phyloP scores from a whole-genome alignment of 2,797 vertebrate genomes.

The Lagocephalus sceleratus region DNA sequence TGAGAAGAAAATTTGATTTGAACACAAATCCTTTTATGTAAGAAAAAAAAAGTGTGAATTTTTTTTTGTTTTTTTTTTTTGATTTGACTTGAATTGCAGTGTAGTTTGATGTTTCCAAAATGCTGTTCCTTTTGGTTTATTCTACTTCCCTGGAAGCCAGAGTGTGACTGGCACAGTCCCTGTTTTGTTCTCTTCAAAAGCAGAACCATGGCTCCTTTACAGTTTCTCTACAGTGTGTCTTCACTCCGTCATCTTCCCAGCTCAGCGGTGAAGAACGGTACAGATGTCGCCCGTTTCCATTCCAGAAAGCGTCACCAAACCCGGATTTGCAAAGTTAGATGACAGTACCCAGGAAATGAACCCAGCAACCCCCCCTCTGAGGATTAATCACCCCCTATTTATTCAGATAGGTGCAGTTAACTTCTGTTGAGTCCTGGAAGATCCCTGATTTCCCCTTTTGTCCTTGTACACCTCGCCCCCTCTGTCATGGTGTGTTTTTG shows the following conservation, averaged over 20 bases:
- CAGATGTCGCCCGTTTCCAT: conserved; percentile 60
- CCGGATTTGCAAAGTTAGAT: too few species aligned
- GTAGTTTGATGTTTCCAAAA: conserved; percentile 76
- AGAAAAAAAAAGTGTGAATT: conserved; percentile 74
- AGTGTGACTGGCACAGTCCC: conserved; percentile 43
- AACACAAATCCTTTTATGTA: conserved; percentile 68
- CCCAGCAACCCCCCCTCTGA: conserved; percentile 8
- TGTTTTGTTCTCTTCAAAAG: conserved; percentile 54
- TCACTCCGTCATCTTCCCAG: conserved; percentile 58
- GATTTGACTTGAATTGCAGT: conserved; percentile 81
- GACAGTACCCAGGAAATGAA: conserved; percentile 20
- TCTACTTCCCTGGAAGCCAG: conserved; percentile 42
- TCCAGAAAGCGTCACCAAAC: conserved; percentile 1
- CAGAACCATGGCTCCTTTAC: conserved; percentile 46
- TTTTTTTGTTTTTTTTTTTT: conserved; percentile 76
- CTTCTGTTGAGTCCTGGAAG: conserved; percentile 46
- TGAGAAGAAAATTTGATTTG: conserved; percentile 68
- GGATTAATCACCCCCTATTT: conserved; percentile 13
- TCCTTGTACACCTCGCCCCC: conserved; percentile 36
- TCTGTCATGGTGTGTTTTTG: conserved; percentile 20
- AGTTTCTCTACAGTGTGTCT: conserved; percentile 58
- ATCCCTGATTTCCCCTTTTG: conserved; percentile 14
- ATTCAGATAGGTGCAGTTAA: conserved; percentile 25
- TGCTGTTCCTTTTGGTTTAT: conserved; percentile 65
- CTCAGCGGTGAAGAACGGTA: conserved; percentile 71